Conservation (phyloP, 2,888 invertebrate species). For the Noctua fimbriata region DNA sequence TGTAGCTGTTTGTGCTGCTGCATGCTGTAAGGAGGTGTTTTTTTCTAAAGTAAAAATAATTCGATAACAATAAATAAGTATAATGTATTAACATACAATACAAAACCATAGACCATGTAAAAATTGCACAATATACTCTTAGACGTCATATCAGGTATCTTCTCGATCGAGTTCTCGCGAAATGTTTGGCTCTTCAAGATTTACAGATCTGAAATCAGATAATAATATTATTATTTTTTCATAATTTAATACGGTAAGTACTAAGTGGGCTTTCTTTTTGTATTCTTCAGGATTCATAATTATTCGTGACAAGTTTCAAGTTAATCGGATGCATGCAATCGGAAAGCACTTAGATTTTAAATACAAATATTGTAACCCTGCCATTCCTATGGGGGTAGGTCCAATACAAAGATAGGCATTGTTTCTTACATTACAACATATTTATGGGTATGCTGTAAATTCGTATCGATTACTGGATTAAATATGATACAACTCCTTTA, state of each 20-base stretch:
- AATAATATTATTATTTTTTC: conserved; percentile 1
- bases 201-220: conserved; percentile 59
- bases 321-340: neutral
- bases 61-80: conserved; percentile 51
- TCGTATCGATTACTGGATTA: neutral
- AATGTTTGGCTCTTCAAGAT: conserved; percentile 49
- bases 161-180: conserved; percentile 41
- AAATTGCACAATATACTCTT: conserved; percentile 26
- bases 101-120: conserved; percentile 38
- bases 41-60: neutral
- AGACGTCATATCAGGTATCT: conserved; percentile 48
- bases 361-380: neutral
- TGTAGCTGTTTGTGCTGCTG: too few species aligned
- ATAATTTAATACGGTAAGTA: neutral
- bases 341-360: neutral
- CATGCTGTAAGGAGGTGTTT: too few species aligned
- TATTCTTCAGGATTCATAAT: neutral
- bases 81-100: conserved; percentile 48
- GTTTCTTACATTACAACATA: neutral
- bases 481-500: neutral
- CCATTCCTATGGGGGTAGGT: neutral
- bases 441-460: neutral
- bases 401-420: neutral
- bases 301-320: neutral
- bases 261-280: neutral